Evolutionary conservation across 2,888 invertebrate species (phyloP).

Genomic region (Luperina testacea): DNA sequence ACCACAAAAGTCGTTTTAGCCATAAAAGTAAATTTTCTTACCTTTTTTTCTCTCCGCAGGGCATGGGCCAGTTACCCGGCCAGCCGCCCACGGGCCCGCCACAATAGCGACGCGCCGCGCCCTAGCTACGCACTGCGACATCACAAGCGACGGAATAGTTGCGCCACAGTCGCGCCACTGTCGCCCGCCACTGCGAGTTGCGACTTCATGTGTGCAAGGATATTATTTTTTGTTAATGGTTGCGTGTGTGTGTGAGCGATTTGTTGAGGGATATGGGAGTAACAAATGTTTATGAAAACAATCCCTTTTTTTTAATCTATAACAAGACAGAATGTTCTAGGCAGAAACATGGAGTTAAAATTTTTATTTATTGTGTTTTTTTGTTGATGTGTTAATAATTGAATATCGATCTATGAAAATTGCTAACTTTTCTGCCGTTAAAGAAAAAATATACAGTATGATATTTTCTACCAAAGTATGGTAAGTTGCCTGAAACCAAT

Average conservation of each 20-base stretch:
- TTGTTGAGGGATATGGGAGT: constrained; percentile 1
- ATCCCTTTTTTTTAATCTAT: not conserved
- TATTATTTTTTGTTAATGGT: constrained; percentile 35
- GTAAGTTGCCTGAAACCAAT: constrained; percentile 22
- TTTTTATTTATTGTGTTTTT: constrained; percentile 43
- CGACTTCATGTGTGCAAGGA: constrained; percentile 22
- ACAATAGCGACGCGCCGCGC: constrained; percentile 84
- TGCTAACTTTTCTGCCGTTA: not conserved
- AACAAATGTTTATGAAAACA: not conserved
- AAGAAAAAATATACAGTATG: constrained; percentile 13
- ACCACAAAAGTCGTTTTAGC: not conserved
- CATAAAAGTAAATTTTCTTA: not conserved
- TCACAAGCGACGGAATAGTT: constrained; percentile 20
- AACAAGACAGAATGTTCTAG: not conserved
- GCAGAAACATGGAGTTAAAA: constrained; percentile 5
- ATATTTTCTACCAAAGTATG: constrained; percentile 16
- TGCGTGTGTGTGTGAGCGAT: constrained; percentile 2
- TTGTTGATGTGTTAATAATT: constrained; percentile 27
- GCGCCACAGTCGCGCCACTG: constrained; percentile 20
- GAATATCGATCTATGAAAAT: constrained; percentile 9
- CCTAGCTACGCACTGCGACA: constrained; percentile 58
- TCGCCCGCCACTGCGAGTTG: constrained; percentile 22
- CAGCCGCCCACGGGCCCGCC: constrained; percentile 84
- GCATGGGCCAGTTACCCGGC: constrained; percentile 86
- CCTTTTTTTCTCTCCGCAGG: constrained; percentile 68